Base-by-base conservation (phyloP, 2,797 vertebrate genomes). In the Gobionotothen gibberifrons region DNA sequence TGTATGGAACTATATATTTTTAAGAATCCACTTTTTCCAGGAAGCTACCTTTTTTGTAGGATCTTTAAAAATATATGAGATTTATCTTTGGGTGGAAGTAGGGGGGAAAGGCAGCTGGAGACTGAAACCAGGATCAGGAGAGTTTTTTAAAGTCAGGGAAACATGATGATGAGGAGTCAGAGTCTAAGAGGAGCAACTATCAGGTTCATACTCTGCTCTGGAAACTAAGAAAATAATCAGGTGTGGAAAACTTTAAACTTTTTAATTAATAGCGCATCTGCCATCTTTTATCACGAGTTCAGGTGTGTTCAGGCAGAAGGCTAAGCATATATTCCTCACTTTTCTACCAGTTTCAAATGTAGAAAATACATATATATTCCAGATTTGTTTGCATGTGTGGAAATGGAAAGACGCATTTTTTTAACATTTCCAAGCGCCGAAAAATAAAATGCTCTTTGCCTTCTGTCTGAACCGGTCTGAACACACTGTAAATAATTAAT, bases 41-140 rank as follows among this genome's bases (percentile, higher is more conserved):
- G 19, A 68, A 26, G 66, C 64, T 65, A 36, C 32, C 61, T 65
- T 29, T 29, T 83, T 69, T 79, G 61, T 81, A 47, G 66, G 61
- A 53, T 42, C 17, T 59, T 40, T 44, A 39, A 11, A 1, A 8
- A 15, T 19, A 14, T 13, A 36, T 7, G 19, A 32, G 11, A 46
- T 78, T 76, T 29, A 14, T 67, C 46, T 63, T 66, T 53, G 51
- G 39, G 66, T 58, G 48, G 62, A 70, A 4, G 40, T 17, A 8
- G 21, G 54, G 21, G 51, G 44, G 1, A 49, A 29, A 57, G 64
- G 76, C 70, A 86, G 76, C 75, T 79, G 59, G 46, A 57, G 39
- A 16, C 4, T 9, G 46, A 66, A 40, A 29, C 29, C 52, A 40
- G 66, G 19, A 67, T 58, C 54, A 47, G 48, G 17, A 56, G 15